Percentiles rank a stretch among this genome's conserved stretches.
Evolutionary conservation across 2,888 invertebrate genomes (phyloP).

Genomic region (Rhodophaea formosa): DNA sequence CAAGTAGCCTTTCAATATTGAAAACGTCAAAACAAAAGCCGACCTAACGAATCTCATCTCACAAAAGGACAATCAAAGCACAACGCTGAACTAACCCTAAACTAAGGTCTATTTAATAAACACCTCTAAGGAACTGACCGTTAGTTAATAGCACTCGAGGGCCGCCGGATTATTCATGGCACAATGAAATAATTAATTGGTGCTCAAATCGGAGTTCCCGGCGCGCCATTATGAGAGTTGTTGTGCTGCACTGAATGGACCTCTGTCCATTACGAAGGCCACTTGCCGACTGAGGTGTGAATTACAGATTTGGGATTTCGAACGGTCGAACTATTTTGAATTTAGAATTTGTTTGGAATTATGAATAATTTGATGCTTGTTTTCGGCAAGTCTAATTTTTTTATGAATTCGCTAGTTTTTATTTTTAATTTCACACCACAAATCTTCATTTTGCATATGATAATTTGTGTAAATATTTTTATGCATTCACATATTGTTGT

Average conservation of each 20-base stretch:
- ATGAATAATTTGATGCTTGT: neutral
- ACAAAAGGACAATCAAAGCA: conserved; percentile 4
- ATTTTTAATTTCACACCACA: too few relatives aligned
- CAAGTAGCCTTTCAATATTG: neutral
- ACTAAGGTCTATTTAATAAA: conserved; percentile 70
- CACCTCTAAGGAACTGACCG: conserved; percentile 77
- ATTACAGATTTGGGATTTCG: conserved; percentile 44
- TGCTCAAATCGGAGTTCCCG: conserved; percentile 67
- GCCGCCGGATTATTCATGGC: conserved; percentile 57
- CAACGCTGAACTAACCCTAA: conserved; percentile 42
- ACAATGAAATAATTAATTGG: conserved; percentile 80
- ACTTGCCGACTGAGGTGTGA: conserved; percentile 61
- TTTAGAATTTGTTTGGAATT: conserved; percentile 32
- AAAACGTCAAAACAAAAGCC: neutral
- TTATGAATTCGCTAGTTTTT: too few relatives aligned
- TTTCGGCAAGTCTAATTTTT: neutral
- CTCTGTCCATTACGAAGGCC: conserved; percentile 62
- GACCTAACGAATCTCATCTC: neutral
- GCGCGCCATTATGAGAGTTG: conserved; percentile 51
- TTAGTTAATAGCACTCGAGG: conserved; percentile 70
- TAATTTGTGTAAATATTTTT: too few relatives aligned
- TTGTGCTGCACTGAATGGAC: conserved; percentile 46
- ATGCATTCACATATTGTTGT: too few relatives aligned
- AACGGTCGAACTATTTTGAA: conserved; percentile 46
- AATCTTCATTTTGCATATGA: too few relatives aligned